These are phyloP conservation scores for Diarsia mendica DNA, from an alignment of 2,888 invertebrate genomes.

Conservation along the genomic window DNA sequence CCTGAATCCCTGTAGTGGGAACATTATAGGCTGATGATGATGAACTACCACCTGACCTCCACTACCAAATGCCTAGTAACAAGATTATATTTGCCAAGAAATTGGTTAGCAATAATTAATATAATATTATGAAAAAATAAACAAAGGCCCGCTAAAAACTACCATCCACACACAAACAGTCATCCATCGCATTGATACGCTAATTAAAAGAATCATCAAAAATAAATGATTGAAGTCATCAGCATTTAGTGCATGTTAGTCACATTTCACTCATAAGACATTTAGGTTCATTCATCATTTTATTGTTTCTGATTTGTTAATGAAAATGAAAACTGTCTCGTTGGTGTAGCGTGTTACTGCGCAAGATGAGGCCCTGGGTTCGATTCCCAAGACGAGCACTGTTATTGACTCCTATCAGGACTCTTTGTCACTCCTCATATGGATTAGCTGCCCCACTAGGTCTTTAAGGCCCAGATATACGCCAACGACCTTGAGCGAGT, in stretches of 20 bases:
- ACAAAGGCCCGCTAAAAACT: background rate
- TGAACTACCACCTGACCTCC: background rate
- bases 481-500: too few relatives aligned
- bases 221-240: slow-evolving; percentile 30
- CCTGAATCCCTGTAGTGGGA: too few relatives aligned
- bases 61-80: background rate
- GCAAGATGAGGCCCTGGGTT: background rate
- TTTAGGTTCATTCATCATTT: slow-evolving; percentile 8
- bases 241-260: slow-evolving; percentile 26
- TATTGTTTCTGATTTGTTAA: background rate
- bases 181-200: slow-evolving; percentile 31
- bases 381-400: too few relatives aligned
- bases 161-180: background rate
- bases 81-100: background rate
- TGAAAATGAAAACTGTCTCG: background rate
- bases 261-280: slow-evolving; percentile 46
- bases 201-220: slow-evolving; percentile 40
- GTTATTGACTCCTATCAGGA: too few relatives aligned
- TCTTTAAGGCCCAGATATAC: too few relatives aligned
- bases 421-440: too few relatives aligned
- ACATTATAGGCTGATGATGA: too few relatives aligned
- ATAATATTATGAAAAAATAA: too few relatives aligned
- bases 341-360: background rate
- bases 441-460: too few relatives aligned
- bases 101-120: background rate